Conservation (phyloP, 2,888 invertebrate species). For the Erebia epiphron region DNA sequence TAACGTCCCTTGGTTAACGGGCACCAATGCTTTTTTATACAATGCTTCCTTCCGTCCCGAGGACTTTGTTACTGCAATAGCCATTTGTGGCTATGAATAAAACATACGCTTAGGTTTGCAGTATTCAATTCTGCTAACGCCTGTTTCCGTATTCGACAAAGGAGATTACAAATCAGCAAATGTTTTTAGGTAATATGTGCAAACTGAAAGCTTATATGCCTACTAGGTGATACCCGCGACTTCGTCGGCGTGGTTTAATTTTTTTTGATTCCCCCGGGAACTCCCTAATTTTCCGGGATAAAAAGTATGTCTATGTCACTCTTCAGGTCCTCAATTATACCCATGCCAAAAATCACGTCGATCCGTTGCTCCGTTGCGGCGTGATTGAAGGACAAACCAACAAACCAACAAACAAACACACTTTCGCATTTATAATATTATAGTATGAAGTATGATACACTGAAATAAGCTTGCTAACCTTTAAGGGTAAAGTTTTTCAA, state of each 20-base stretch:
- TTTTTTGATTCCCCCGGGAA: no score
- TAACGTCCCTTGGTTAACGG: conserved; percentile 57
- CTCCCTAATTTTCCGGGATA: no score
- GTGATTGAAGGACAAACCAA: no score
- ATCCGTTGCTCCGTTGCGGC: no score
- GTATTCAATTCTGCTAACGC: conserved; percentile 62
- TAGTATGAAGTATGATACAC: neutral
- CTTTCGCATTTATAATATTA: no score
- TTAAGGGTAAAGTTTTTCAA: neutral
- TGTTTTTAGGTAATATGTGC: conserved; percentile 24
- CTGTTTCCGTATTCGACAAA: conserved; percentile 35
- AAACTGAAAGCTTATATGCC: neutral
- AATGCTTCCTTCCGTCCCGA: conserved; percentile 46
- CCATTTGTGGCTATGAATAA: conserved; percentile 72
- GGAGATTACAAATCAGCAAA: conserved; percentile 27
- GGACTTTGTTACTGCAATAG: conserved; percentile 67
- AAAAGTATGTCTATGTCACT: no score
- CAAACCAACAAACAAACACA: no score
- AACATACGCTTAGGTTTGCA: conserved; percentile 68
- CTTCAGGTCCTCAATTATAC: no score
- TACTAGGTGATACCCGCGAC: no score
- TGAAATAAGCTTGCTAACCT: no score
- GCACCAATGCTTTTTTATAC: conserved; percentile 52
- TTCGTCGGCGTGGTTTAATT: no score
- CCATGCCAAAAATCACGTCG: no score